A percentile compares a stretch with the other conserved stretches of the same genome.
Conservation (phyloP, 2,888 invertebrate species). For the Emmelina monodactyla region DNA sequence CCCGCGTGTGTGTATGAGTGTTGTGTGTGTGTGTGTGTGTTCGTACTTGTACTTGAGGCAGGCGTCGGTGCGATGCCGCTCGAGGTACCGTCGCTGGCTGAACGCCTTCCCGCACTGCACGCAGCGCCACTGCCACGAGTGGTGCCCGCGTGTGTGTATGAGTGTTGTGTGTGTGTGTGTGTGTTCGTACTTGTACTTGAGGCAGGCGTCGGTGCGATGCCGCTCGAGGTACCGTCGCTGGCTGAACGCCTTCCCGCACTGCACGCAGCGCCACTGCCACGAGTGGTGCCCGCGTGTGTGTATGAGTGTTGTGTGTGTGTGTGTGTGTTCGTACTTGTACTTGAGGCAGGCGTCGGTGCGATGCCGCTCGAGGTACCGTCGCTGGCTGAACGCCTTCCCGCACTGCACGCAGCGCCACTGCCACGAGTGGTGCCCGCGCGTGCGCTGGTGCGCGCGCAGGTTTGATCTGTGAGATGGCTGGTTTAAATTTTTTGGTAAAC, state of each 20-base stretch:
- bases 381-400: constrained; percentile 74
- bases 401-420: constrained; percentile 71
- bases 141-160: constrained; percentile 73
- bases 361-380: constrained; percentile 71
- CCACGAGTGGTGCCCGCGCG: constrained; percentile 75
- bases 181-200: constrained; percentile 69
- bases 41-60: constrained; percentile 71
- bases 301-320: too few species aligned
- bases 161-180: too few species aligned
- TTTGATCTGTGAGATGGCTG: constrained; percentile 61
- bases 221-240: constrained; percentile 71
- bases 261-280: constrained; percentile 72
- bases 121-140: constrained; percentile 74
- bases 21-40: too few species aligned
- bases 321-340: constrained; percentile 62
- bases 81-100: constrained; percentile 71
- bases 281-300: constrained; percentile 74
- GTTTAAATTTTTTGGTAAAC: too few species aligned
- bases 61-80: constrained; percentile 70
- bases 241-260: constrained; percentile 75
- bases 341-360: constrained; percentile 71
- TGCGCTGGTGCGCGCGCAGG: constrained; percentile 75
- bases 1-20: constrained; percentile 71
- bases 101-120: constrained; percentile 73
- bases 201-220: constrained; percentile 71